These are phyloP conservation scores for Pandion haliaetus DNA, from an alignment of 2,113 vertebrate species.

Conservation along the genomic window DNA sequence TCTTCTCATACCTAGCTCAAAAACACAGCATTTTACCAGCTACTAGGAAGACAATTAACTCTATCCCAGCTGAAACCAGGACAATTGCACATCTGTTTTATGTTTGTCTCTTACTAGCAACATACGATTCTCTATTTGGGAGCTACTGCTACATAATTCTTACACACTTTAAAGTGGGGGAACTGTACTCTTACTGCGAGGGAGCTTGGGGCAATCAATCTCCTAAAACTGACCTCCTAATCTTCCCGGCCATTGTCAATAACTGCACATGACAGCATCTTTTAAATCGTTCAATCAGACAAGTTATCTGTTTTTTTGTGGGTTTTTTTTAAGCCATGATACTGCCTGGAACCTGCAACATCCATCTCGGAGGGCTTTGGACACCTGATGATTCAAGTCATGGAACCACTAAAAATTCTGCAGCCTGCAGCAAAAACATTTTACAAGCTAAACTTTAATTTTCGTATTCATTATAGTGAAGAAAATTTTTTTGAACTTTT, in stretches of 20 bases:
- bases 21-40: no score
- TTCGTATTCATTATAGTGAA: not conserved
- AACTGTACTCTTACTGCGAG: not conserved
- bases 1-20: no score
- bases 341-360: not conserved
- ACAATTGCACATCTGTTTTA: not conserved
- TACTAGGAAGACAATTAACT: no score
- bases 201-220: not conserved
- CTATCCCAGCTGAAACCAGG: no score
- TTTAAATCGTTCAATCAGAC: not conserved
- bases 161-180: not conserved
- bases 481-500: not conserved
- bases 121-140: fast-evolving
- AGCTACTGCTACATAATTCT: not conserved
- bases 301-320: not conserved
- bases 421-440: not conserved
- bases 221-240: not conserved
- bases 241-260: not conserved
- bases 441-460: not conserved
- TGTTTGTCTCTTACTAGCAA: not conserved
- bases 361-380: fast-evolving
- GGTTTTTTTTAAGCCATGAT: not conserved
- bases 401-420: not conserved
- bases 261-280: not conserved
- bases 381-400: not conserved